A percentile compares a stretch with the other conserved stretches of the same genome.
Conservation (phyloP, 2,113 vertebrate genomes). For the Mormyrus iriodes region DNA sequence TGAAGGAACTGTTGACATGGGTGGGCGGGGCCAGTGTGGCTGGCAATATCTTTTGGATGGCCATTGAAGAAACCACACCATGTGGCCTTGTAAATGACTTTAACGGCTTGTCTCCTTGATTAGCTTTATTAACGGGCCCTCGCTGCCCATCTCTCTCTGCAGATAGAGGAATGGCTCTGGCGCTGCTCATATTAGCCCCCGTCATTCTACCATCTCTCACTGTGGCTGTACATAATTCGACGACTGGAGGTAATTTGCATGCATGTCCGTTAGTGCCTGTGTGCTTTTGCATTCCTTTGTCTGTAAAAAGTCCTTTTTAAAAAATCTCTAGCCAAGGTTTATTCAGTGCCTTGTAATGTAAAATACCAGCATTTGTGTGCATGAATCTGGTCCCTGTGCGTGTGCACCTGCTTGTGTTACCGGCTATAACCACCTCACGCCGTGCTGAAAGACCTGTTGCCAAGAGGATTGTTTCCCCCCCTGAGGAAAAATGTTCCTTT, state of each 20-base stretch:
- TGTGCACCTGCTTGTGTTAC: background rate
- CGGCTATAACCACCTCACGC: background rate
- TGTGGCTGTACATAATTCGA: slow-evolving; percentile 65
- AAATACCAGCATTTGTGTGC: background rate
- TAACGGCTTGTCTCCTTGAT: slow-evolving; percentile 18
- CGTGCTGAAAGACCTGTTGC: background rate
- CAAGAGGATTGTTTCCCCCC: background rate
- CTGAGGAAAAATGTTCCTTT: background rate
- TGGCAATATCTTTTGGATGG: background rate
- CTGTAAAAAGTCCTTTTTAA: slow-evolving; percentile 2
- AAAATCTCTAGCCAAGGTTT: background rate
- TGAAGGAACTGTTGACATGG: background rate
- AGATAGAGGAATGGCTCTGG: slow-evolving; percentile 59
- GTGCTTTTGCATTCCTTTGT: slow-evolving; percentile 25
- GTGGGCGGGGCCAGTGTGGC: background rate
- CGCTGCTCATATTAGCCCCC: slow-evolving; percentile 53
- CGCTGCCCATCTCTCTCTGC: slow-evolving; percentile 27
- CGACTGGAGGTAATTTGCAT: slow-evolving; percentile 61
- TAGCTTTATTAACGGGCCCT: slow-evolving; percentile 29
- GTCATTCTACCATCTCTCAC: slow-evolving; percentile 53
- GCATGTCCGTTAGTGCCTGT: slow-evolving; percentile 24
- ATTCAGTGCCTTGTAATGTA: too few relatives aligned
- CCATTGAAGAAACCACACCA: background rate
- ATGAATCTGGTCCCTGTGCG: background rate
- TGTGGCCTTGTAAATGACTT: background rate